Evolutionary conservation across 2,888 invertebrate species (phyloP).

Genomic region (Andrena bicolor): DNA sequence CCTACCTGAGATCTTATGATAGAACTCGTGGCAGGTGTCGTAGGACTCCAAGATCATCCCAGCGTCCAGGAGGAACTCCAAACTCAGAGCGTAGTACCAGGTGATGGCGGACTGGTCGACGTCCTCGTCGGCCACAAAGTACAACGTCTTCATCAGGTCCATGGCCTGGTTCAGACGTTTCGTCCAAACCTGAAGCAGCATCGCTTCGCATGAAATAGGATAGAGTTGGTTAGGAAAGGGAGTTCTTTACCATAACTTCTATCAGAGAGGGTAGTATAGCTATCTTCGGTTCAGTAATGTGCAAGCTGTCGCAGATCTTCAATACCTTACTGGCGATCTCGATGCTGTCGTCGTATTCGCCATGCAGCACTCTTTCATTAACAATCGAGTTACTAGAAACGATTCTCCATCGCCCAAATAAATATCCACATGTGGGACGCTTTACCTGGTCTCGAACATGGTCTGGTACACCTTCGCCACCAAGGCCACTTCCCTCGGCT

Average conservation of each 20-base stretch:
- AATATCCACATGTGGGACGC: neutral
- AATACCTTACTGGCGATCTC: slow-evolving; percentile 71
- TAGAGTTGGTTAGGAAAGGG: too few species aligned
- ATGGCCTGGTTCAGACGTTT: slow-evolving; percentile 86
- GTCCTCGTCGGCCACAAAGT: slow-evolving; percentile 75
- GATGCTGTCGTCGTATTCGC: slow-evolving; percentile 68
- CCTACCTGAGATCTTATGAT: slow-evolving; percentile 78
- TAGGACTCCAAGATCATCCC: slow-evolving; percentile 86
- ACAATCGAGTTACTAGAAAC: neutral
- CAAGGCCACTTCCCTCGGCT: slow-evolving; percentile 85
- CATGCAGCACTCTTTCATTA: slow-evolving; percentile 67
- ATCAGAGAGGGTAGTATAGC: slow-evolving; percentile 73
- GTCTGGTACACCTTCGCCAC: slow-evolving; percentile 85
- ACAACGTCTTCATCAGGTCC: slow-evolving; percentile 84
- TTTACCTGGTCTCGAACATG: slow-evolving; percentile 81
- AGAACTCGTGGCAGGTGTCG: slow-evolving; percentile 85
- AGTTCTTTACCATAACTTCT: slow-evolving; percentile 69
- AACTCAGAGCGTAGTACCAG: slow-evolving; percentile 87
- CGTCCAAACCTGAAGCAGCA: slow-evolving; percentile 74
- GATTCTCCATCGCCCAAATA: neutral
- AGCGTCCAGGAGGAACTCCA: slow-evolving; percentile 87
- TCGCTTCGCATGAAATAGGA: neutral
- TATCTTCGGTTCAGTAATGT: slow-evolving; percentile 64
- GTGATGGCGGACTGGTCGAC: slow-evolving; percentile 78
- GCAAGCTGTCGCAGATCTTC: slow-evolving; percentile 67